Evolutionary conservation across 2,888 invertebrate species (phyloP), one percentile per base, ranked within the genome.

Genomic region (Agrotis puta): DNA sequence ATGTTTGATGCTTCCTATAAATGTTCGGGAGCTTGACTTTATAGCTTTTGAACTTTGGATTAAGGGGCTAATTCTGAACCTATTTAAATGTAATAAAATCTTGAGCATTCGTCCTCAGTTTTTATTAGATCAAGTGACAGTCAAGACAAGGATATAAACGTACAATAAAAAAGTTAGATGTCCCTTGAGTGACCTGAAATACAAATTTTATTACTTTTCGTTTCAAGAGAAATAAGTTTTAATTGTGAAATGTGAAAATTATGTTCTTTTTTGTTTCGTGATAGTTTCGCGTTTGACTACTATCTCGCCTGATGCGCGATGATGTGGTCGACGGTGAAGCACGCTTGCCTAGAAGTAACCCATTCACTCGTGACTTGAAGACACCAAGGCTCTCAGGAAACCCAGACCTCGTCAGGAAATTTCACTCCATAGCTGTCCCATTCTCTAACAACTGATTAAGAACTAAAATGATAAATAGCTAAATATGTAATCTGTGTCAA

Each of bases 11-110:
- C 18, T 74, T 64, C 24, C 59, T 58, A 62, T 62, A 67, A 83
- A 57, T 81, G 79, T 59, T 73, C 59, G 51, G n/a, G 61, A 59
- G 47, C 53, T 78, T 73, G 59, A 65, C 39, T 83, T 82, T 75
- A 83, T 67, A 45, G 64, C 79, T 58, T 61, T 63, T 64, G 61
- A 83, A 82, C 73, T 82, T 82, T 0, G 62, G 74, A 82, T 81
- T 75, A 75, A 51, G 27, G 70, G 61, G 65, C 59, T 59, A 59
- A 58, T 75, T 73, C 64, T 64, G 22, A 70, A 81, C 74, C 71
- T 84, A 73, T 79, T 82, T 82, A 62, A 70, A 64, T 68, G 64
- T 24, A 64, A 79, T 81, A 72, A 82, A 75, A 20, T 64, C 45
- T 51, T 43, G 22, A 66, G 54, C 20, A 69, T 81, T 56, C n/a